Evolutionary conservation across 2,797 vertebrate species (phyloP), one percentile per base, ranked within the genome.

Genomic region (Diglossa cyanea): DNA sequence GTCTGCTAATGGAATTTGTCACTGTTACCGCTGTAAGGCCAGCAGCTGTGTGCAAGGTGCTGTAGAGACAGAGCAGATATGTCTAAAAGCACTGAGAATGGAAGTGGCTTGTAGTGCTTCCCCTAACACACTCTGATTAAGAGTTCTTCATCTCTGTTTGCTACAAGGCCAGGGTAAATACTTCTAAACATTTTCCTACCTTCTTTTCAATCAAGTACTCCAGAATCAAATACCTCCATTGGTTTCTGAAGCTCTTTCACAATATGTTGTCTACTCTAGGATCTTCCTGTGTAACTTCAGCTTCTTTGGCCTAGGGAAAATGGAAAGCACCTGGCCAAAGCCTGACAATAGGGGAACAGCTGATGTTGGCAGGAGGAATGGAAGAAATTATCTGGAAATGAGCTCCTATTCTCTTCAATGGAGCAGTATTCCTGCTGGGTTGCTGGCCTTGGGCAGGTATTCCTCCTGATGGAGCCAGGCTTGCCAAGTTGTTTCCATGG

Each of bases 391-490:
- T 60, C 72, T 93, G 89, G 72, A 89, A 86, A 70, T 33, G 75
- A 74, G n/a, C 42, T 88, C 17, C 35, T 88, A 1, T 76, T 87
- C 53, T 71, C 50, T 76, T 79, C 60, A 51, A 54, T 30, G 75
- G 67, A 3, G 5, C 1, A 5, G 50, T 61, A 23, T 85, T 62
- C 87, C 85, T 68, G 90, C 87, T 91, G 90, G 21, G 71, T 79
- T 9, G 5, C 71, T 96, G 82, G 85, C 85, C 62, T 88, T 66
- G 86, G 68, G 89, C 87, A 94, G 65, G 78, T 89, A 82, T 91
- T 92, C 68, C 33, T 96, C 26, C 50, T 3, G 20, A 19, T 2
- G 17, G 30, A 90, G 62, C 15, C 13, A 48, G 51, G n/a, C 42
- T 66, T 57, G 86, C 79, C 50, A 71, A 77, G 25, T 90, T 90